Evolutionary conservation across 2,797 vertebrate species (phyloP).

Genomic region (Anguilla pacifica): DNA sequence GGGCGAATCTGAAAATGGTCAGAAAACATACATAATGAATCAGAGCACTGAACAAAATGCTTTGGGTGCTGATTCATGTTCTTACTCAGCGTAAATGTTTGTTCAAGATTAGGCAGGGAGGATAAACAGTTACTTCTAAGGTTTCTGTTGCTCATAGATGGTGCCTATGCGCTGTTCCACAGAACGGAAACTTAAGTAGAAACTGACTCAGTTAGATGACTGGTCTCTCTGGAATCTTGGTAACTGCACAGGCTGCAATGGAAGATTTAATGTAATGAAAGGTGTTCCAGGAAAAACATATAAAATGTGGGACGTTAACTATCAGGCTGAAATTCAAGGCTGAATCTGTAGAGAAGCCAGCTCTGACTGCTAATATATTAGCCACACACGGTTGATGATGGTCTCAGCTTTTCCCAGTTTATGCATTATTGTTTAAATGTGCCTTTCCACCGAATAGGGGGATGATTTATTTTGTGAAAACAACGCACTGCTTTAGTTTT

Average conservation of each 20-base stretch:
- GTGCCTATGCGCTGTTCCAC: background rate
- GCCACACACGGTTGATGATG: background rate
- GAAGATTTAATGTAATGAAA: conserved; percentile 15
- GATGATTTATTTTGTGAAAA: conserved; percentile 22
- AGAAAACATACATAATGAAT: background rate
- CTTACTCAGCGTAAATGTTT: conserved; percentile 17
- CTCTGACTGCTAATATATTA: background rate
- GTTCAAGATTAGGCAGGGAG: background rate
- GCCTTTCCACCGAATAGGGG: background rate
- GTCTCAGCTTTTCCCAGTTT: background rate
- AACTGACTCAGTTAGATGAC: conserved; percentile 12
- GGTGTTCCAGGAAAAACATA: conserved; percentile 16
- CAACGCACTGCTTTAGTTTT: conserved; percentile 28
- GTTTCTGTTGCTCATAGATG: background rate
- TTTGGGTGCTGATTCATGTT: background rate
- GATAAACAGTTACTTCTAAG: background rate
- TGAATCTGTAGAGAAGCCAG: background rate
- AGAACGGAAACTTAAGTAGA: conserved; percentile 11
- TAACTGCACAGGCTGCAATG: conserved; percentile 1
- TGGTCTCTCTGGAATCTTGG: conserved; percentile 26
- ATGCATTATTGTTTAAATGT: conserved; percentile 1
- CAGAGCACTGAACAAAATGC: background rate
- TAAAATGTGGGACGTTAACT: background rate
- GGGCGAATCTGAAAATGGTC: background rate
- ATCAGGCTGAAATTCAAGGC: background rate